Evolutionary conservation across 2,888 invertebrate species (phyloP), one percentile per base, ranked within the genome.

Genomic region (Dasypogon diadema): DNA sequence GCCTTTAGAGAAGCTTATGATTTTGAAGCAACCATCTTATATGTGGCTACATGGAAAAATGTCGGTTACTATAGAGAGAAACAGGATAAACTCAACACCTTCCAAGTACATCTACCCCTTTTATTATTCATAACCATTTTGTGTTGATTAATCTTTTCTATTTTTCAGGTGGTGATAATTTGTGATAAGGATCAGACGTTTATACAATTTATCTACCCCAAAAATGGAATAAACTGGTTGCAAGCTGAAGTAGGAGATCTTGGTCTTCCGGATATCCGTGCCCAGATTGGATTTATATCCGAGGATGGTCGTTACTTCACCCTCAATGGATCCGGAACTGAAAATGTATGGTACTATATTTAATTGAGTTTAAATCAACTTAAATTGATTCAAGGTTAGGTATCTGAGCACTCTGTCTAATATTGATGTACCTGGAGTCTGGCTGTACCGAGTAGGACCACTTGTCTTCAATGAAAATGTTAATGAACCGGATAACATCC

Each of bases 221-320:
- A 93, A 80, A 89, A 92, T 77, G 95, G 95, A 0, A 91, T 99
- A 72, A 94, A 96, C 83, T 99, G 99, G 99, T 91, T 96, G 72
- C 93, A 94, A 84, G 93, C 93, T 63, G 92, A 92, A 76, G 88
- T 90, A 0, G 92, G 92, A 80, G 90, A 90, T n/a, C 88, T 90
- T n/a, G 92, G 91, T 24, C 84, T 94, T 58, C 93, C 94, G 0
- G 97, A 98, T 82, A 95, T 96, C 0, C 92, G 95, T 80, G 97
- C 96, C 0, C 98, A 99, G 87, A 96, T 93, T 70, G 98, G 98
- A 2, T 93, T 99, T 81, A 91, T 96, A 78, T 90, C 95, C 0
- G 93, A 93, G 78, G 95, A 96, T 83, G 94, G 94, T 48, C 89
- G 92, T 76, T 87, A 91, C 74, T 91, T 90, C 81, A 89, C 90